Conservation (phyloP, 2,888 invertebrate species). For the Eudemis profundana region DNA sequence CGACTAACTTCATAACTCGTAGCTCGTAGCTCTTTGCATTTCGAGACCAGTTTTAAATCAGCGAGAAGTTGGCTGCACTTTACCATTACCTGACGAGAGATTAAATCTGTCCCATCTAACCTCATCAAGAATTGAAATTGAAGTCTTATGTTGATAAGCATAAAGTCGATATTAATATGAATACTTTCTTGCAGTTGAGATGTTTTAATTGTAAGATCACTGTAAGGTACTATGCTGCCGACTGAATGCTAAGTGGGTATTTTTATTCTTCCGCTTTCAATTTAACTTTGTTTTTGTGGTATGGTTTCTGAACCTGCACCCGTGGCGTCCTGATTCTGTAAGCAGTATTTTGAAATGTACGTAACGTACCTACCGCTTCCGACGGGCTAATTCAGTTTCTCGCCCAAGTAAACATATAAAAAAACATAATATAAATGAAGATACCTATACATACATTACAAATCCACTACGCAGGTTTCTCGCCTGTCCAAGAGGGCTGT, state of each 20-base stretch:
- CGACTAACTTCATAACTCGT: conserved; percentile 18
- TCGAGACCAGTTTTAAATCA: conserved; percentile 13
- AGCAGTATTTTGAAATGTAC: too few species aligned
- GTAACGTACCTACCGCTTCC: too few species aligned
- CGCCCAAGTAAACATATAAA: too few species aligned
- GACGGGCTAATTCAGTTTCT: too few species aligned
- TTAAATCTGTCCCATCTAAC: background rate
- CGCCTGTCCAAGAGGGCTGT: too few species aligned
- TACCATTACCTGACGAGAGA: conserved; percentile 3
- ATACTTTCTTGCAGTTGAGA: background rate
- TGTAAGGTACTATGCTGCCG: conserved; percentile 9
- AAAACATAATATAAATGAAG: too few species aligned
- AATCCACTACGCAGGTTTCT: too few species aligned
- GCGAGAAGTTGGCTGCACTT: conserved; percentile 21
- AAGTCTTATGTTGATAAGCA: background rate
- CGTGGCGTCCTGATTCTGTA: too few species aligned
- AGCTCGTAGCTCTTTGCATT: conserved; percentile 12
- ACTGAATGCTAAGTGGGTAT: conserved; percentile 26
- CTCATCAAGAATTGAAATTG: background rate
- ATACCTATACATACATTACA: too few species aligned
- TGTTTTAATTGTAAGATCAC: background rate
- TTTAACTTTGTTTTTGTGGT: conserved; percentile 18
- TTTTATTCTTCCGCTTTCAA: conserved; percentile 29
- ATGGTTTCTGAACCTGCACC: conserved; percentile 15
- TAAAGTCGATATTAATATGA: background rate